Percentiles rank a stretch among this genome's conserved stretches.
phyloP scores from a whole-genome alignment of 2,797 vertebrate genomes.

The Sebastes flavidus region DNA sequence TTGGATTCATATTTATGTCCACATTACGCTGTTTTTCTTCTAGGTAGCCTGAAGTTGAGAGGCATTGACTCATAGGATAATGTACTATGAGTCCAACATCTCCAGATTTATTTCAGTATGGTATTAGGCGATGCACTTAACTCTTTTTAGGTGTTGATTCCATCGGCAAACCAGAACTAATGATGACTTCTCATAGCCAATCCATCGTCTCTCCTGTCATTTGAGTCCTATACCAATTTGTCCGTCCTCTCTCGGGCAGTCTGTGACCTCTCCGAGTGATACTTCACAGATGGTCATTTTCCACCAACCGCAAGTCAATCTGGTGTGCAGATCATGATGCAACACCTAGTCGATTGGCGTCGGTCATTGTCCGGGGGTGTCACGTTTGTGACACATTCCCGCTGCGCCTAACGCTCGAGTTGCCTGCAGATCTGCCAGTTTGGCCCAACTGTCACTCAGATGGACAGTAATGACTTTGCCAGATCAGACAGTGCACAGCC shows the following conservation, averaged over 20 bases:
- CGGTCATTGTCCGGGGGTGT: conserved; percentile 25
- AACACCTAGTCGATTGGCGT: conserved; percentile 35
- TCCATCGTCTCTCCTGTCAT: conserved; percentile 17
- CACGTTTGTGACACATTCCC: conserved; percentile 47
- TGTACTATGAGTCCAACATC: not conserved
- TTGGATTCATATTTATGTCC: not conserved
- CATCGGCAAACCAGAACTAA: conserved; percentile 13
- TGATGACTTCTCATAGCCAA: not conserved
- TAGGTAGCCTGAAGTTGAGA: not conserved
- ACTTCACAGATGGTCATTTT: conserved; percentile 66
- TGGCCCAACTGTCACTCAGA: conserved; percentile 53
- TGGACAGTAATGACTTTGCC: conserved; percentile 40
- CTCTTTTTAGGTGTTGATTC: not conserved
- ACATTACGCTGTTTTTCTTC: not conserved
- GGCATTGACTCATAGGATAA: conserved; percentile 2
- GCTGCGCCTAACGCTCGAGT: conserved; percentile 29
- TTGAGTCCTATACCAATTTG: conserved; percentile 8
- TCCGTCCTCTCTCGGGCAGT: conserved; percentile 7
- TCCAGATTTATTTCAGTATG: not conserved
- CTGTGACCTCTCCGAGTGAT: conserved; percentile 39
- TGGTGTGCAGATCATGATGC: conserved; percentile 56
- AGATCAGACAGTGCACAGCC: conserved; percentile 10
- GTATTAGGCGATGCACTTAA: conserved; percentile 4
- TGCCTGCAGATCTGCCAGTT: conserved; percentile 39
- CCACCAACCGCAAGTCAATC: conserved; percentile 52